These are phyloP conservation scores for Calonectris borealis DNA, from an alignment of 2,113 vertebrate genomes.

Conservation along the genomic window DNA sequence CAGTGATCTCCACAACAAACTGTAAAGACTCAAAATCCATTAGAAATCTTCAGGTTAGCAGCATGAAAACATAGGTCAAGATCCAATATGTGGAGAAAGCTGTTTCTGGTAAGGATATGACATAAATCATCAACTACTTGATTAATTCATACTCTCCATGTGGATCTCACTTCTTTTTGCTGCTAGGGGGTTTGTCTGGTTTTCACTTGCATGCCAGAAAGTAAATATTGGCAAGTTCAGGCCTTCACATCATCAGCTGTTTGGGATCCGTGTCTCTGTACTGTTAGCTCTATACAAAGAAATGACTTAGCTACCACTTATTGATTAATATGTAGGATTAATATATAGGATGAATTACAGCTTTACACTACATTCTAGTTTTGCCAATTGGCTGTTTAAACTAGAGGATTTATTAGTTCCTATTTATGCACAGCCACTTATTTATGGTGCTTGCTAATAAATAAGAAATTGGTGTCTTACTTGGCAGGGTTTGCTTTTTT, in stretches of 20 bases:
- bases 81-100: background rate
- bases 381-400: background rate
- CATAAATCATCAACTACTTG: background rate
- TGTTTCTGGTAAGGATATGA: background rate
- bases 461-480: background rate
- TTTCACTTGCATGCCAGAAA: background rate
- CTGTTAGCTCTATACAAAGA: background rate
- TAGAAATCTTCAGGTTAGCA: background rate
- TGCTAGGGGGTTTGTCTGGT: background rate
- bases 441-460: background rate
- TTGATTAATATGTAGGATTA: background rate
- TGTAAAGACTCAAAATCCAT: background rate
- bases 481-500: background rate
- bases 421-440: background rate
- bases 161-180: background rate
- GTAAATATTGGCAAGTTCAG: background rate
- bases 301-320: background rate
- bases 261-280: background rate
- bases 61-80: background rate
- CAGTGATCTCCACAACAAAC: background rate
- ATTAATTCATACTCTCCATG: background rate
- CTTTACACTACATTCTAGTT: background rate
- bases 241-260: background rate
- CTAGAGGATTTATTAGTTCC: background rate
- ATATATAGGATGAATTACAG: background rate